These are phyloP conservation scores for Macrobrachium nipponense DNA, from an alignment of 1,140 invertebrate genomes.

Conservation along the genomic window DNA sequence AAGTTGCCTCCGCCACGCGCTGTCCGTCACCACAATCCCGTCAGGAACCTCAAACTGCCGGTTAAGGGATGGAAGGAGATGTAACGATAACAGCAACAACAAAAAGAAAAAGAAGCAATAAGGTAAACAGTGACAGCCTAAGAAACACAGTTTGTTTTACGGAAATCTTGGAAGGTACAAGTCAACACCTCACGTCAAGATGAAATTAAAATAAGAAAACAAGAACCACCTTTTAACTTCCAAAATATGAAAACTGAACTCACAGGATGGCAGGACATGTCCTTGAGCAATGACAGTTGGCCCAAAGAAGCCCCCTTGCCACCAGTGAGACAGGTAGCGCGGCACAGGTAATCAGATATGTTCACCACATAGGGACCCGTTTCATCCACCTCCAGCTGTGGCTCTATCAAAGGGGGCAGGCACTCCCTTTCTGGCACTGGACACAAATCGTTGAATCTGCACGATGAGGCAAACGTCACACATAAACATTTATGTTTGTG, in stretches of 20 bases:
- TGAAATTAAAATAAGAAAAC: no score
- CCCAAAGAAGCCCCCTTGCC: conserved; percentile 38
- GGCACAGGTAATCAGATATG: conserved; percentile 21
- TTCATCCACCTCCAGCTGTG: neutral
- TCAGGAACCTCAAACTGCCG: conserved; percentile 31
- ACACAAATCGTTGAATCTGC: conserved; percentile 30
- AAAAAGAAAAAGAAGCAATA: no score
- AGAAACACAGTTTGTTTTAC: no score
- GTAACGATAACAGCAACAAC: no score
- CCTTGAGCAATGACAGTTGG: neutral
- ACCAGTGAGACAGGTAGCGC: conserved; percentile 6
- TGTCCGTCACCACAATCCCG: conserved; percentile 30
- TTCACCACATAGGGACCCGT: conserved; percentile 15
- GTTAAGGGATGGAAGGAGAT: neutral
- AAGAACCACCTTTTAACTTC: no score
- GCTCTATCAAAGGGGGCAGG: neutral
- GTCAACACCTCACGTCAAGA: no score
- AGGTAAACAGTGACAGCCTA: no score
- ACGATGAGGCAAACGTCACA: no score
- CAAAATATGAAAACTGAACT: no score
- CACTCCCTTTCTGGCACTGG: conserved; percentile 45
- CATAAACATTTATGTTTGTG: no score
- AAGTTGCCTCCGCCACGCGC: conserved; percentile 24
- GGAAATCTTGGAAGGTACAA: no score
- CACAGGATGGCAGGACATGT: no score